A percentile compares a stretch with the other conserved stretches of the same genome.
Evolutionary conservation across 2,888 invertebrate species (phyloP).

Genomic region (Volucella inanis): DNA sequence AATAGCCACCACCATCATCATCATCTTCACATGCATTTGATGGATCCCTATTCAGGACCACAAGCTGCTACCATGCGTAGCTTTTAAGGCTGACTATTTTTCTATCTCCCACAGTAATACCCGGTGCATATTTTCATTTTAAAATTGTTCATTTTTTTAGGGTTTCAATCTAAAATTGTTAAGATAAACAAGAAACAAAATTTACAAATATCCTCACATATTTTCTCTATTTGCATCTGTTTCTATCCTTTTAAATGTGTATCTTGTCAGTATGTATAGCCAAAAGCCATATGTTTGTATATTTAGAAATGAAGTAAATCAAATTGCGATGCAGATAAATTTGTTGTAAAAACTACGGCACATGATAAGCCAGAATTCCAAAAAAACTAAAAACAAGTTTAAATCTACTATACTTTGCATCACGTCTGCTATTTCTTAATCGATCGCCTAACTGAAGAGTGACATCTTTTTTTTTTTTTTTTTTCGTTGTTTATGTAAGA

Average conservation of each 20-base stretch:
- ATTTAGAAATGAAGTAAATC: conserved; percentile 51
- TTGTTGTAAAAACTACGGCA: conserved; percentile 21
- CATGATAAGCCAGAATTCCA: conserved; percentile 30
- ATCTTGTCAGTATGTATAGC: conserved; percentile 45
- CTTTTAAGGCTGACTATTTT: conserved; percentile 20
- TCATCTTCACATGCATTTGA: neutral
- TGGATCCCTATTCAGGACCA: conserved; percentile 3
- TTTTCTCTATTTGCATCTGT: conserved; percentile 10
- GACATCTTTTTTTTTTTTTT: no score
- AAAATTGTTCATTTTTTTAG: conserved; percentile 58
- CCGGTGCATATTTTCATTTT: conserved; percentile 41
- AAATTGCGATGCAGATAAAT: conserved; percentile 51
- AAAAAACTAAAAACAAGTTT: neutral
- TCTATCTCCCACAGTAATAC: conserved; percentile 2
- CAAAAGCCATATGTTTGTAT: conserved; percentile 50
- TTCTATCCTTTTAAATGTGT: conserved; percentile 35
- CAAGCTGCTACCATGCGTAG: conserved; percentile 45
- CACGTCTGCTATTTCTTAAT: no score
- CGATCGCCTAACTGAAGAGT: no score
- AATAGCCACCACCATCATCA: conserved; percentile 45
- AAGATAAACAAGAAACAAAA: conserved; percentile 20
- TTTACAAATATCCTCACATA: conserved; percentile 18
- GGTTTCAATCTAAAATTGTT: conserved; percentile 33
- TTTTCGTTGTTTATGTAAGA: no score
- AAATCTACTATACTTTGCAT: no score